Evolutionary conservation across 92 coral and sea anemone species (phyloP), one percentile per base, ranked within the genome.

Genomic region (Epizoanthus stellaris): DNA sequence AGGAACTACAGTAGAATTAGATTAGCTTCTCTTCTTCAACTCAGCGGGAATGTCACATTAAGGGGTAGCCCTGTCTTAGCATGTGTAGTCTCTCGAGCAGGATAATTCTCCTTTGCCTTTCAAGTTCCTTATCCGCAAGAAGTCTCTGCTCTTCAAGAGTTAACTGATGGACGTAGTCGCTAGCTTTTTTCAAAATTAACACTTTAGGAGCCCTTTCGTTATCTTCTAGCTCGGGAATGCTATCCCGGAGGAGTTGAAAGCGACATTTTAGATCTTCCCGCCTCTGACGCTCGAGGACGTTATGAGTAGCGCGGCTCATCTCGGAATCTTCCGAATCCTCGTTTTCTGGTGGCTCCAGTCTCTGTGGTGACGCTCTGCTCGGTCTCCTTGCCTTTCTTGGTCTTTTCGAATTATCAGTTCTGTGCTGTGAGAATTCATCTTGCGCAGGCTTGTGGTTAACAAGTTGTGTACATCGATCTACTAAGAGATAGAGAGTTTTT

Each of bases 131-230:
- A 75, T 97, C 99, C 0, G 99, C 99, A 16, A 91, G 76, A 17
- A 97, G 85, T 65, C 99, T 86, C 64, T 97, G 93, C 86, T 97
- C 98, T 68, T 97, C 98, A 9, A 90, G 73, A 19, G 87, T 87
- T 15, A 97, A 61, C 72, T 93, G 95, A 34, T 91, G 95, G 3
- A 97, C 99, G 72, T 89, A 97, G 84, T 97, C 99, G 59, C 98
- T 90, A 14, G 99, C 92, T 88, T 97, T 97, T 80, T 97, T 97
- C 52, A 97, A 87, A 71, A 97, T 95, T 17, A 96, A 90, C 9
- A 97, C 99, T 88, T 97, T 97, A 0, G 99, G 98, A 3, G 99
- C 99, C 47, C 99, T 89, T 49, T 97, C 99, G 82, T 97, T 97
- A 36, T 97, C 99, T 75, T 94, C 97, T 4, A 97, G 84, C 53